Evolutionary conservation across 2,113 vertebrate genomes (phyloP), one percentile per base, ranked within the genome.

Genomic region (Silurus glanis): DNA sequence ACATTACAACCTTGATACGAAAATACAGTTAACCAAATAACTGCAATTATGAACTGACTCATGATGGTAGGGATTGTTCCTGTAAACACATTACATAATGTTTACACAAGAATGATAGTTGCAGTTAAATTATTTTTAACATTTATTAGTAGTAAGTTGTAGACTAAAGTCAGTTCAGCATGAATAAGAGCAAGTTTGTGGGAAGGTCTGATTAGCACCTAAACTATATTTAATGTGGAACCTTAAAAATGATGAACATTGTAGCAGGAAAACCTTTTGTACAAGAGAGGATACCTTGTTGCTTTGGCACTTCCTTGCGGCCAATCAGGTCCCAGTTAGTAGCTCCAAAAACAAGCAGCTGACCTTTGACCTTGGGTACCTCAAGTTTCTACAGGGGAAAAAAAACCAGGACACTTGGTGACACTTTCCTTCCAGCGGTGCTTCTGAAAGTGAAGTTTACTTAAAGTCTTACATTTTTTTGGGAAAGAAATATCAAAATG

Each of bases 311-410:
- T 94, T 99, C 97, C 92, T 98, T 98, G 61, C 98, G 96, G 93
- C 98, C 97, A 90, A 98, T 98, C 94, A 99, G 90, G 93, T 99
- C 97, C 98, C 98, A 99, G 94, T 99, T 99, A 91, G 98, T 99
- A 64, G 98, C 98, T 80, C 97, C 97, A 91, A 98, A 99, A 87
- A 99, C 95, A 84, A 99, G 93, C 89, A 99, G 95, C 83, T 99
- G 97, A 72, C 98, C 98, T 91, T 96, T 96, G 58, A 94, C 94
- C 90, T 96, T 97, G 85, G 98, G 95, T 69, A 96, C 96, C 91
- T 99, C 97, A 6, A 99, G 97, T 94, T 97, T 98, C 98, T 99
- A 94, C 16, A 71, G 47, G 83, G 69, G 87, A 19, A 90, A 75
- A 88, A 58, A 74, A 23, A 47, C 1, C 6, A 53, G 19, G 7